Evolutionary conservation across 2,797 vertebrate species (phyloP), one percentile per base, ranked within the genome.

Genomic region (Chiroxiphia lanceolata): DNA sequence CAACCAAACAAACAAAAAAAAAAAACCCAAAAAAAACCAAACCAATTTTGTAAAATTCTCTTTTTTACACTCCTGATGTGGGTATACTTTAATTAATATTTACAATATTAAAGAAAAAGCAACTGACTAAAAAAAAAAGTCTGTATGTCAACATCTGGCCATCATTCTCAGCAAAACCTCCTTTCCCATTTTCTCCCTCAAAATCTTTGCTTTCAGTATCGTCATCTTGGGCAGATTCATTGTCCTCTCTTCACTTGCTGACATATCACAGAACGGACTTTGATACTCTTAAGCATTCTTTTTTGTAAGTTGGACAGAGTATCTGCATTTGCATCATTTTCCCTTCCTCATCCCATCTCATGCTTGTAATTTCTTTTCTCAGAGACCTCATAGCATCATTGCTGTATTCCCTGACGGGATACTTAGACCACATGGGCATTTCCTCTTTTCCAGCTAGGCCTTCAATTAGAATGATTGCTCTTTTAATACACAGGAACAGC

Each of bases 11-110:
- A 21, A 21, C 20, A 45, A 18, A 44, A 8, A 33, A n/a, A 23
- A 14, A 9, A 13, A 26, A 0, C n/a, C n/a, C n/a, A 33, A n/a
- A n/a, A n/a, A n/a, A 36, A 36, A 36, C 36, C 10, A n/a, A 13
- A 40, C 38, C 3, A 59, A 26, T 11, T 67, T 34, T 21, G 8
- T 34, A 40, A 7, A n/a, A 29, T 17, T 47, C 10, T 50, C 27
- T 74, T 44, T 51, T 61, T 14, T 60, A 20, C 6, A 53, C 18
- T 6, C 20, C 22, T 65, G 21, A 31, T 64, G 6, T 14, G 11
- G 4, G 53, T 9, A 47, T 57, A 29, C 31, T 83, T 81, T 36
- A 26, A 75, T 38, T 26, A 83, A 31, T 3, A 27, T 42, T 61
- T 90, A 68, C 42, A 61, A 13, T 44, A 51, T 23, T 45, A 67